These are phyloP conservation scores for Akabosia matsudoensis DNA, from an alignment of 1,140 invertebrate genomes.

Conservation along the genomic window DNA sequence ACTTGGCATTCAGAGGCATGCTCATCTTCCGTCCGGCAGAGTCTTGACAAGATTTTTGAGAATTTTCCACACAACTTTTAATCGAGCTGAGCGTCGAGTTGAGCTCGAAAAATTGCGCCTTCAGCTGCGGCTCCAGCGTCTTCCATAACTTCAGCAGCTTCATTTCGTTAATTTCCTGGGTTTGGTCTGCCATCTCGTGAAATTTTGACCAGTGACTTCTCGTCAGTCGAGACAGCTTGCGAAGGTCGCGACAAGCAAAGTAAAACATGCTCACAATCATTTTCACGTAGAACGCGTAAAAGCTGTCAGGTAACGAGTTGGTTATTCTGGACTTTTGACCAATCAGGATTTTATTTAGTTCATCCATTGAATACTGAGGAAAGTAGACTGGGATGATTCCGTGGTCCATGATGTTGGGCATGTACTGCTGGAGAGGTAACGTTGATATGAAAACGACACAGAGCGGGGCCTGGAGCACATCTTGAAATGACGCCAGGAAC, in stretches of 20 bases:
- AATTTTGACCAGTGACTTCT: background rate
- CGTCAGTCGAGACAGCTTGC: background rate
- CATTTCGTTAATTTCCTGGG: background rate
- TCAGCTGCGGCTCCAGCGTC: background rate
- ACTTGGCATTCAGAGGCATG: background rate
- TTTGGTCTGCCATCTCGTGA: background rate
- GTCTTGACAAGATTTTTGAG: background rate
- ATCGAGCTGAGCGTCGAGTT: background rate
- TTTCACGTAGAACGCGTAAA: background rate
- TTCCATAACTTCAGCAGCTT: constrained; percentile 5
- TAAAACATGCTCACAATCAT: constrained; percentile 21
- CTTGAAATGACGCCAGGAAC: background rate
- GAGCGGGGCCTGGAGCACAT: background rate
- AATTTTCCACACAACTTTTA: no score
- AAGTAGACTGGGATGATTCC: background rate
- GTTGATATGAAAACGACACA: constrained; percentile 10
- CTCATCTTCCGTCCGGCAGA: background rate
- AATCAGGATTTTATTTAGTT: background rate
- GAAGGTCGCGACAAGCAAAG: background rate
- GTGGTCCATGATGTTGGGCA: background rate
- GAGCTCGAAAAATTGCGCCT: background rate
- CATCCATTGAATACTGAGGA: constrained; percentile 10
- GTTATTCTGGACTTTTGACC: background rate
- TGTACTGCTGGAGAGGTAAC: background rate
- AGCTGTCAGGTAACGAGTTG: background rate